Base-by-base conservation (phyloP, 1,140 invertebrate genomes). In the Leptinotarsa texana region DNA sequence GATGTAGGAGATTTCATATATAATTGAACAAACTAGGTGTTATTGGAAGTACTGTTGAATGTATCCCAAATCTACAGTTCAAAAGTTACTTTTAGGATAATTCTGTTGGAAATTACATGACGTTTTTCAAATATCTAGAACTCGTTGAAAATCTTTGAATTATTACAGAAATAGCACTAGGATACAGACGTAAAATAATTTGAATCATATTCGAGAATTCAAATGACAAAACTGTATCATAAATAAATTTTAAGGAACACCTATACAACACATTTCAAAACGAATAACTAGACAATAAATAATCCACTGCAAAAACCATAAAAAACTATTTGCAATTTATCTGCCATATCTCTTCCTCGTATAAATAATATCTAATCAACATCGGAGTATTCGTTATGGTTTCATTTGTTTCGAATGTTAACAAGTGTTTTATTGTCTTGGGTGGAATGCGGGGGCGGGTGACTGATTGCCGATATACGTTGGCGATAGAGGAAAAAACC, bases 341-440 rank as follows among this genome's bases (percentile, higher is more conserved):
- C 21, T 66, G 24, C 15, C 63, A 24, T 24, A 66, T 66, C 21
- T 66, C 63, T 66, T 66, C 15, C 24, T n/a, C 63, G 63, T 66
- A 66, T 66, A 66, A 66, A 66, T 66, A 24, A 33, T 66, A 66
- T 22, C 13, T 22, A 24, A 24, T 66, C 63, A 24, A 33, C 27
- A 21, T 66, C 63, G 15, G 22, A 66, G 22, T n/a, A n/a, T 42
- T 11, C 33, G 33, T 42, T 42, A 57, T 57, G 15, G 51, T 57
- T 57, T 57, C 51, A 57, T 24, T 66, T 66, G 63, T 24, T 66
- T 66, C 63, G 63, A 66, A 18, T 66, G 22, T 66, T 66, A 66
- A 66, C 63, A 66, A 66, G 63, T 66, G 18, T 22, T 66, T 63
- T 63, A 63, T 22, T n/a, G 22, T 63, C 63, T 66, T 15, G 13